Conservation (phyloP, 2,888 invertebrate genomes). For the Ormia ochracea region DNA sequence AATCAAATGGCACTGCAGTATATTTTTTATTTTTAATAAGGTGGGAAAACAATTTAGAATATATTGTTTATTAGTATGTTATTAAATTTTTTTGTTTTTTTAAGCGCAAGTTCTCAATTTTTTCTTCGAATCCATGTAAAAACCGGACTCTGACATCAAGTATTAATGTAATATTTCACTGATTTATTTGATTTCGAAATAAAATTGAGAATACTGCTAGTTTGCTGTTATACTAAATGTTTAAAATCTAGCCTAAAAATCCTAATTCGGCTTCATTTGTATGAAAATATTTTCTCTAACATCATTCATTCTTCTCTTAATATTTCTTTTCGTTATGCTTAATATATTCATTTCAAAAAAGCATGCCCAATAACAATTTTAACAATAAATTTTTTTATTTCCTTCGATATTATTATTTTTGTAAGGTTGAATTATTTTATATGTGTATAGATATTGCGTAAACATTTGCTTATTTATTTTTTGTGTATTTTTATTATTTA, state of each 20-base stretch:
- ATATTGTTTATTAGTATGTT: slow-evolving; percentile 57
- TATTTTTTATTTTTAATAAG: slow-evolving; percentile 70
- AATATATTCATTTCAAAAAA: slow-evolving; percentile 52
- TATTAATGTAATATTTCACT: slow-evolving; percentile 7
- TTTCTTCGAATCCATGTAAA: slow-evolving; percentile 16
- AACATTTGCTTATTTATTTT: slow-evolving; percentile 48
- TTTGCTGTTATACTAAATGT: slow-evolving; percentile 24
- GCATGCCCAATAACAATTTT: slow-evolving; percentile 59
- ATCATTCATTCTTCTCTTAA: slow-evolving; percentile 16
- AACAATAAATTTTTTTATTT: slow-evolving; percentile 48
- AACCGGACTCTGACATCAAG: slow-evolving; percentile 37
- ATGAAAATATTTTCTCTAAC: slow-evolving; percentile 62
- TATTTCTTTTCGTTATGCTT: not conserved
- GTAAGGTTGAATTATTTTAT: slow-evolving; percentile 38
- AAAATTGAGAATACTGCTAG: slow-evolving; percentile 30
- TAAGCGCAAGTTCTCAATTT: slow-evolving; percentile 38
- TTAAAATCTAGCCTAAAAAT: slow-evolving; percentile 72
- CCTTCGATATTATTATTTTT: slow-evolving; percentile 3
- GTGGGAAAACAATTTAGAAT: slow-evolving; percentile 75
- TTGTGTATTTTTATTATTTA: slow-evolving; percentile 34
- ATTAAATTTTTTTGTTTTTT: slow-evolving; percentile 29
- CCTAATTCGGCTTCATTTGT: slow-evolving; percentile 64
- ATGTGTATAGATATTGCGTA: slow-evolving; percentile 68
- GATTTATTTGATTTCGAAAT: slow-evolving; percentile 14
- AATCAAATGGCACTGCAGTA: slow-evolving; percentile 76